phyloP scores from a whole-genome alignment of 1,140 invertebrate species.

The Drosophila ambigua region DNA sequence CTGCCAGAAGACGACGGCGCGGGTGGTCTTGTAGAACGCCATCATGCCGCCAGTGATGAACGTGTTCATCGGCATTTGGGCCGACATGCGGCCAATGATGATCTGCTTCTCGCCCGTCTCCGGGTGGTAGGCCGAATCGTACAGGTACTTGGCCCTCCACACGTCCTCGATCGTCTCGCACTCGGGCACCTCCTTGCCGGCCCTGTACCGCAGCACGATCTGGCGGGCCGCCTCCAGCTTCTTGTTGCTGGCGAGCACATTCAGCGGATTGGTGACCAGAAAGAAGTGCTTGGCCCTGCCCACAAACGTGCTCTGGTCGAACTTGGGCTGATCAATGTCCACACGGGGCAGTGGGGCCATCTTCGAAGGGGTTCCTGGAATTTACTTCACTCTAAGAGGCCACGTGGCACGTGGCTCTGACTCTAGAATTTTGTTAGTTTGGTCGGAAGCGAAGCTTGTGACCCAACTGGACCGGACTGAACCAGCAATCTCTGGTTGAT shows the following conservation, averaged over 20 bases:
- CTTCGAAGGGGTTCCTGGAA: no score
- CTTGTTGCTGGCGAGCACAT: constrained; percentile 88
- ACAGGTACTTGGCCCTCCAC: constrained; percentile 90
- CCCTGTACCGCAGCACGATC: constrained; percentile 90
- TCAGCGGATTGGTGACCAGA: constrained; percentile 94
- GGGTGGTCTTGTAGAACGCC: constrained; percentile 88
- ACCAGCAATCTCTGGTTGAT: no score
- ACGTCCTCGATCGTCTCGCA: constrained; percentile 87
- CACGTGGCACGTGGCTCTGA: no score
- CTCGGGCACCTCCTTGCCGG: constrained; percentile 85
- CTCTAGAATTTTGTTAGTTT: no score
- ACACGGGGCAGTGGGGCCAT: constrained; percentile 79
- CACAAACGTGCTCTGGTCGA: constrained; percentile 93
- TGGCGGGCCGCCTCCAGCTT: constrained; percentile 90
- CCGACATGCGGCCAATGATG: constrained; percentile 92
- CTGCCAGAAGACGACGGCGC: constrained; percentile 95
- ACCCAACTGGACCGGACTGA: no score
- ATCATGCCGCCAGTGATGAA: constrained; percentile 91
- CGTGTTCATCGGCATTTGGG: constrained; percentile 97
- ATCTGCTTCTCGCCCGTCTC: constrained; percentile 92
- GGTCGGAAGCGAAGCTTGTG: no score
- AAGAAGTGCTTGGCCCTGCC: constrained; percentile 96
- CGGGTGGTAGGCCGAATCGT: constrained; percentile 93
- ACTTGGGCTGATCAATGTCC: constrained; percentile 92
- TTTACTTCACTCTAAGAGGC: no score